These are phyloP conservation scores for Vulpes lagopus DNA, from an alignment of 2,113 vertebrate species.

Conservation along the genomic window DNA sequence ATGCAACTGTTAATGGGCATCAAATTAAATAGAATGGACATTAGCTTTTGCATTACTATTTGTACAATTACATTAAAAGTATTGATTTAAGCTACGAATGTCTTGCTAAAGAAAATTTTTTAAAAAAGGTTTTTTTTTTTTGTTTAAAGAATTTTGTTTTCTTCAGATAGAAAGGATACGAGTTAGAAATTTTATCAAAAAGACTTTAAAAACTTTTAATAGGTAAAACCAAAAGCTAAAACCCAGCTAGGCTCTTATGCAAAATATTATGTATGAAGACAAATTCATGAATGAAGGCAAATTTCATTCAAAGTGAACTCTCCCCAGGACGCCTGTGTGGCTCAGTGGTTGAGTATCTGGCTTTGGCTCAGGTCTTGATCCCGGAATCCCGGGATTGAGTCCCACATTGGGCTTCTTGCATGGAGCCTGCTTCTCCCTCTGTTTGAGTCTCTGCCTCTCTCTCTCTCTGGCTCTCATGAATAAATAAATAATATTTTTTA, in stretches of 20 bases:
- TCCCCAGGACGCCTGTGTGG: slow-evolving; percentile 65
- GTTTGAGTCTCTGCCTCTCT: too few relatives aligned
- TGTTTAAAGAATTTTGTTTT: not conserved
- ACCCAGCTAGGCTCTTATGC: slow-evolving; percentile 83
- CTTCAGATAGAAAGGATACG: not conserved
- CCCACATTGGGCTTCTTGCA: too few relatives aligned
- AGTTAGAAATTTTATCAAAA: not conserved
- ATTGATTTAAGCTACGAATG: slow-evolving; percentile 72
- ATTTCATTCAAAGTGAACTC: slow-evolving; percentile 86
- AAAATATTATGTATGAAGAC: slow-evolving; percentile 81
- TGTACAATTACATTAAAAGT: slow-evolving; percentile 57
- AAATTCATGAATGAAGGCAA: slow-evolving; percentile 86
- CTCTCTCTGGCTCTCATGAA: too few relatives aligned
- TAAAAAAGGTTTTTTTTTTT: slow-evolving; percentile 40
- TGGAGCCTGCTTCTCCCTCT: too few relatives aligned
- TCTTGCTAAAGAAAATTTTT: slow-evolving; percentile 75
- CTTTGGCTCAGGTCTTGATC: too few relatives aligned
- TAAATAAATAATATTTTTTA: too few relatives aligned
- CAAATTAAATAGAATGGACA: slow-evolving; percentile 65
- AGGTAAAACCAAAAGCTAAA: slow-evolving; percentile 53
- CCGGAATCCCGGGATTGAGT: too few relatives aligned
- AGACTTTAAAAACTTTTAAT: not conserved
- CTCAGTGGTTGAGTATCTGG: too few relatives aligned
- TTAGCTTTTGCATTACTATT: slow-evolving; percentile 75
- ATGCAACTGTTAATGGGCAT: slow-evolving; percentile 65